Conservation (phyloP, 2,113 vertebrate species). For the Protobothrops mucrosquamatus region DNA sequence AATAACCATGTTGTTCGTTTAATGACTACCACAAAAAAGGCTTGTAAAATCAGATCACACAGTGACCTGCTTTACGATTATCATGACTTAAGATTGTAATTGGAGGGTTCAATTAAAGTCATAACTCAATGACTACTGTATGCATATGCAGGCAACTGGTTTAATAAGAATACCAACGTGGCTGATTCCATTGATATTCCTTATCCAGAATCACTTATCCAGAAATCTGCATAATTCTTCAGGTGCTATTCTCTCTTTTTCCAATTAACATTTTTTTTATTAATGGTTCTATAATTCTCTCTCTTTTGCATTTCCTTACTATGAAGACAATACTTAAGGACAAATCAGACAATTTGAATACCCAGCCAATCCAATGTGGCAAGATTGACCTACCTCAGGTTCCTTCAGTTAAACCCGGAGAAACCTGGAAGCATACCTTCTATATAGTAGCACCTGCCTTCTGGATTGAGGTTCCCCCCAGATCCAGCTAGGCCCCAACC, state of each 20-base stretch:
- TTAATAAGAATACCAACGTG: background rate
- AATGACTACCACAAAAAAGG: too few relatives aligned
- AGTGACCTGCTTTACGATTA: too few relatives aligned
- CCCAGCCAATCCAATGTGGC: background rate
- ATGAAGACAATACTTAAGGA: conserved; percentile 21
- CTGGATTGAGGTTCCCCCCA: background rate
- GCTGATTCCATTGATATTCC: background rate
- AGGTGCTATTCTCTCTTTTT: background rate
- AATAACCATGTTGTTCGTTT: too few relatives aligned
- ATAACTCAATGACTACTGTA: background rate
- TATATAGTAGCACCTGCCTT: background rate
- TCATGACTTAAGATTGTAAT: too few relatives aligned
- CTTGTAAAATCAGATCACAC: too few relatives aligned
- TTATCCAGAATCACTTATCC: background rate
- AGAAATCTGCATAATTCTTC: background rate
- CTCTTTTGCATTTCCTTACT: background rate
- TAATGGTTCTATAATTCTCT: background rate
- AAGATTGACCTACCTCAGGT: background rate
- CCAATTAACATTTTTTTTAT: background rate
- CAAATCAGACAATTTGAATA: background rate
- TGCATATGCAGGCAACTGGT: background rate
- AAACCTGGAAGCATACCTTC: background rate
- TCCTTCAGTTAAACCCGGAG: background rate
- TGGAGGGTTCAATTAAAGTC: too few relatives aligned
- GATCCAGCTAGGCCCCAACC: background rate